Conservation (phyloP, 2,888 invertebrate genomes). For the Drosophila infuscata region DNA sequence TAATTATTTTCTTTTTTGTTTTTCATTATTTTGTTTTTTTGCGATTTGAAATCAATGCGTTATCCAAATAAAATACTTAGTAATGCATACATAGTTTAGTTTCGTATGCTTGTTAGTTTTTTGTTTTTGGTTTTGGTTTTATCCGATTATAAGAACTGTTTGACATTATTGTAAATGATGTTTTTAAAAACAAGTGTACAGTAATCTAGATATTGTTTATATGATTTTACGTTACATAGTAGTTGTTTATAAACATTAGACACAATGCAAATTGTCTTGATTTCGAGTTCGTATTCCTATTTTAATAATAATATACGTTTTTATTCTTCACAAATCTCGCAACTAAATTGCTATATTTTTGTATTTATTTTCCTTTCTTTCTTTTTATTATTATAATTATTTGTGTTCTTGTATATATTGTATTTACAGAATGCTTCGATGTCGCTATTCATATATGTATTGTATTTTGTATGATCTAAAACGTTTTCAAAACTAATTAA, state of each 20-base stretch:
- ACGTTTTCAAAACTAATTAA: slow-evolving; percentile 79
- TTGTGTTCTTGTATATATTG: slow-evolving; percentile 46
- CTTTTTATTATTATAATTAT: slow-evolving; percentile 20
- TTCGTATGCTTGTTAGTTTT: slow-evolving; percentile 26
- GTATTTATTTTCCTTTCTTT: slow-evolving; percentile 27
- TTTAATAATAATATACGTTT: slow-evolving; percentile 25
- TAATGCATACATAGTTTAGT: slow-evolving; percentile 37
- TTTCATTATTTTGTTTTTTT: slow-evolving; percentile 11
- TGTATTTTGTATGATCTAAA: slow-evolving; percentile 72
- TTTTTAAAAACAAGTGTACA: slow-evolving; percentile 46
- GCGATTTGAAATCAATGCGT: slow-evolving; percentile 66
- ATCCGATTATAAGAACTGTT: slow-evolving; percentile 32
- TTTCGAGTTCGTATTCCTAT: slow-evolving; percentile 45
- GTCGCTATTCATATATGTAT: slow-evolving; percentile 68
- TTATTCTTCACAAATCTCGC: slow-evolving; percentile 31
- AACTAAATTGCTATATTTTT: slow-evolving; percentile 46
- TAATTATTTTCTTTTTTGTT: slow-evolving; percentile 10
- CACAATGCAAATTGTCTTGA: slow-evolving; percentile 56
- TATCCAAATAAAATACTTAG: slow-evolving; percentile 61
- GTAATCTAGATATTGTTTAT: slow-evolving; percentile 24
- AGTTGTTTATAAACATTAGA: slow-evolving; percentile 42
- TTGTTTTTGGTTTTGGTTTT: neutral
- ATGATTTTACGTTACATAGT: slow-evolving; percentile 21
- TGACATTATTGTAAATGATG: slow-evolving; percentile 35
- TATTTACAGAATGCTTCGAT: slow-evolving; percentile 81